Evolutionary conservation across 2,113 vertebrate genomes (phyloP), one percentile per base, ranked within the genome.

Genomic region (Notarius lentiginosus): DNA sequence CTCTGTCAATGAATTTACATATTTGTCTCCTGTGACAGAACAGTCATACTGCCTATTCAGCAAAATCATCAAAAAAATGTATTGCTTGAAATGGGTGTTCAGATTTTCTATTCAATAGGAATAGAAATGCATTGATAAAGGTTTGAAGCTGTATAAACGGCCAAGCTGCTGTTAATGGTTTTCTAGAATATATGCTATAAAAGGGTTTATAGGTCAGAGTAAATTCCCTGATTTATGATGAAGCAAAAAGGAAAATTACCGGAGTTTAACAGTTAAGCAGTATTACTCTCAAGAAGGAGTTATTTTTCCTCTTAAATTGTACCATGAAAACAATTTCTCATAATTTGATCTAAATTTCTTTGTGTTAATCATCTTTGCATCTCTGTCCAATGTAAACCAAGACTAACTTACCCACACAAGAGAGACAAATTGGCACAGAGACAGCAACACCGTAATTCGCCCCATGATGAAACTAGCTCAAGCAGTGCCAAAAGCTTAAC

Each of bases 351-450:
- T 11, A 73, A 20, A 51, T 77, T 53, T n/a, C 10, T 76, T 76
- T 77, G 68, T 72, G 30, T 41, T 41, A 53, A 61, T 61, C 49
- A 47, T 83, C 11, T 83, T 65, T 66, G 27, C 22, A 18, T 58
- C 12, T 75, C 65, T 73, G 0, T 51, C 73, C 17, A 79, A 18
- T 73, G 77, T 27, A 84, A 34, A 53, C 6, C 24, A 56, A 84
- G 51, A 63, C 6, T 82, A 27, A 84, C 89, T 90, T 86, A 90
- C 89, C 89, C 8, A 88, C 55, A 66, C 30, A 55, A 27, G 41
- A 84, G 34, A 27, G 47, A 60, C 41, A 66, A 83, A 58, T 51
- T n/a, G 41, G 65, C 41, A 89, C 51, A 89, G 72, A 82, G 49
- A 79, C 24, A 86, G 79, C 27, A 80, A 27, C 81, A 79, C n/a